Evolutionary conservation across 2,797 vertebrate genomes (phyloP), one percentile per base, ranked within the genome.

Genomic region (Eulemur albifrons): DNA sequence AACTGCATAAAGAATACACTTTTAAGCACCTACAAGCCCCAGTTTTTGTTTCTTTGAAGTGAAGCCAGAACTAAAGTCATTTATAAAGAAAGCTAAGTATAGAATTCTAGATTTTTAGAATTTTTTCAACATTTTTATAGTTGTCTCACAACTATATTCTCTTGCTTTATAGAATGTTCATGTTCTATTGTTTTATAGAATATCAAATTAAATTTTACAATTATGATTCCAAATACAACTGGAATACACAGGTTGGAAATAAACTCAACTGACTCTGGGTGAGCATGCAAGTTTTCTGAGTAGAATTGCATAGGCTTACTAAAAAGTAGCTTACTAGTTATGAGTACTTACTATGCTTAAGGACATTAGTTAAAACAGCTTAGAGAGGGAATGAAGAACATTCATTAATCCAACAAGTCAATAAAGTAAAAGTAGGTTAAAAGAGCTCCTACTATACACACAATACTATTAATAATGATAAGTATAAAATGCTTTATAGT

Each of bases 191-290:
- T 25, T 85, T 81, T 75, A 69, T 52, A n/a, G 38, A 91, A 61
- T 89, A 87, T 83, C 45, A 92, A 96, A 73, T 93, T 92, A 82
- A 82, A 77, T 63, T 82, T 79, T 89, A 69, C 40, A 83, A 43
- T 86, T 89, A 75, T 86, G 69, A 90, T 63, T 91, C 23, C 50
- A 90, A 27, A 2, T 69, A 83, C 18, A 79, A 63, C 40, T 57
- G 21, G 12, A 94, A 95, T 73, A 50, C 75, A 40, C 6, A 77
- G 10, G 17, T 90, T 82, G n/a, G 32, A 35, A 92, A 93, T 79
- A 88, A 79, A 86, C 30, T 96, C 43, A 88, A 32, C 25, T 54
- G 35, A 54, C 43, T 81, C 21, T 90, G 52, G 21, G 32, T 77
- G 9, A 91, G 23, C 57, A 73, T 23, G 35, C 17, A 13, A 1